Percentiles rank a stretch among this genome's conserved stretches.
These are phyloP conservation scores for Hermatobates lingyangjiaoensis DNA, from an alignment of 1,140 invertebrate species.

Conservation along the genomic window DNA sequence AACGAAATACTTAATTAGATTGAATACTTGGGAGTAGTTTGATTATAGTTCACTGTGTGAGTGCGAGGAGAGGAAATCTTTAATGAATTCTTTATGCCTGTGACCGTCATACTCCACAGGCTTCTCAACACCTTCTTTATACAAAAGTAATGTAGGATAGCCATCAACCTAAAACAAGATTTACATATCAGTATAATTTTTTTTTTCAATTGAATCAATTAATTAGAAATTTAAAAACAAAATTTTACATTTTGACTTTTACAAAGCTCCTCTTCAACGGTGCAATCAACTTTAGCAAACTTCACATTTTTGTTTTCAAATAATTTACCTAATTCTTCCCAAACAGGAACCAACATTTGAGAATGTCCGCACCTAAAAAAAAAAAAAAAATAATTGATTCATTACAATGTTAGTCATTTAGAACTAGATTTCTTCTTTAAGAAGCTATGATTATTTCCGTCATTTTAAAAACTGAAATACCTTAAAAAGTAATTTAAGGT, in stretches of 20 bases:
- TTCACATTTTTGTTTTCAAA: conserved; percentile 39
- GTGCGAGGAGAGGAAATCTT: background rate
- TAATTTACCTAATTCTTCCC: conserved; percentile 49
- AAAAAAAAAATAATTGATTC: background rate
- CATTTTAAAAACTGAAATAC: no score
- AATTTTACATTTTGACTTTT: conserved; percentile 35
- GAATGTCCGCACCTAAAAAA: conserved; percentile 48
- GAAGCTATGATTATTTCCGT: no score
- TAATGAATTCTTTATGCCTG: background rate
- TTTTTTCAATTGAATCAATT: no score
- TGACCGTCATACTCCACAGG: background rate
- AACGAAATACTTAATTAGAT: no score
- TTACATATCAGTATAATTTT: no score
- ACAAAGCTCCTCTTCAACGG: conserved; percentile 45
- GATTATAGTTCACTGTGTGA: background rate
- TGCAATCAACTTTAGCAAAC: conserved; percentile 62
- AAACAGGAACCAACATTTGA: conserved; percentile 42
- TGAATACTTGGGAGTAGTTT: no score
- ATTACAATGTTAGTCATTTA: no score
- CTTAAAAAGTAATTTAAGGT: no score
- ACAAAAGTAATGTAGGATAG: background rate
- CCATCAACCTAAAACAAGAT: background rate
- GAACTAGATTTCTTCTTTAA: no score
- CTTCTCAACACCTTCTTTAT: background rate
- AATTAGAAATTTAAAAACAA: no score